phyloP scores from a whole-genome alignment of 2,888 invertebrate species.

The Cryptus armator region DNA sequence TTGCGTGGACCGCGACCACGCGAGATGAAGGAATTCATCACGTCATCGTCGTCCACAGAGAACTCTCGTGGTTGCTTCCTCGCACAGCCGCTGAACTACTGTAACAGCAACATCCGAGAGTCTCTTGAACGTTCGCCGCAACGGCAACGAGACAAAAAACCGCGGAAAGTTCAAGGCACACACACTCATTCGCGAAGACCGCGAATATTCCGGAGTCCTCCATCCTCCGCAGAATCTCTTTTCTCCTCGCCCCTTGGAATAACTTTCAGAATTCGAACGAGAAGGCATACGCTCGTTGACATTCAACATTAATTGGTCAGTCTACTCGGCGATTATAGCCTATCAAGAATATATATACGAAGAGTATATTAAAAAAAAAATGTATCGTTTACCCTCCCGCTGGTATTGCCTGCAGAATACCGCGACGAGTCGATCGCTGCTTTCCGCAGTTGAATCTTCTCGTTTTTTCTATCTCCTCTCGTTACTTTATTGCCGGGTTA shows the following conservation, averaged over 20 bases:
- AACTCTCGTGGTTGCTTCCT: slow-evolving; percentile 19
- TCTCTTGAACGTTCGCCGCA: slow-evolving; percentile 55
- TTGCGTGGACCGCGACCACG: slow-evolving; percentile 61
- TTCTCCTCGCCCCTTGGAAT: slow-evolving; percentile 22
- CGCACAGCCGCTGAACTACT: slow-evolving; percentile 30
- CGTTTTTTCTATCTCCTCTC: slow-evolving; percentile 8
- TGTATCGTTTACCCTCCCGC: slow-evolving; percentile 14
- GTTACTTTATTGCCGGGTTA: slow-evolving; percentile 37
- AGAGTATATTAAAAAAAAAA: background rate
- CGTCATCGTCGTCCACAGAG: slow-evolving; percentile 38
- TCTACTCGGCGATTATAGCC: background rate
- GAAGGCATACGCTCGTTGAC: slow-evolving; percentile 4
- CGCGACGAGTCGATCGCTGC: slow-evolving; percentile 18
- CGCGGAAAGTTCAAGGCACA: slow-evolving; percentile 58
- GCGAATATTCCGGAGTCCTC: slow-evolving; percentile 50
- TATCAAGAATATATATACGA: background rate
- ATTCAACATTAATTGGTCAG: slow-evolving; percentile 29
- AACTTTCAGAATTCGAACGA: slow-evolving; percentile 29
- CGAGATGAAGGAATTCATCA: slow-evolving; percentile 76
- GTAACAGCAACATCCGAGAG: slow-evolving; percentile 11
- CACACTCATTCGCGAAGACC: background rate
- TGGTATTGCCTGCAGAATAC: background rate
- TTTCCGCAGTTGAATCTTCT: slow-evolving; percentile 8
- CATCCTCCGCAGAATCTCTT: slow-evolving; percentile 1
- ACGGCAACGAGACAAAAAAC: slow-evolving; percentile 54